phyloP scores from a whole-genome alignment of 2,113 vertebrate species.

The Pseudolaguvia tuberculata region DNA sequence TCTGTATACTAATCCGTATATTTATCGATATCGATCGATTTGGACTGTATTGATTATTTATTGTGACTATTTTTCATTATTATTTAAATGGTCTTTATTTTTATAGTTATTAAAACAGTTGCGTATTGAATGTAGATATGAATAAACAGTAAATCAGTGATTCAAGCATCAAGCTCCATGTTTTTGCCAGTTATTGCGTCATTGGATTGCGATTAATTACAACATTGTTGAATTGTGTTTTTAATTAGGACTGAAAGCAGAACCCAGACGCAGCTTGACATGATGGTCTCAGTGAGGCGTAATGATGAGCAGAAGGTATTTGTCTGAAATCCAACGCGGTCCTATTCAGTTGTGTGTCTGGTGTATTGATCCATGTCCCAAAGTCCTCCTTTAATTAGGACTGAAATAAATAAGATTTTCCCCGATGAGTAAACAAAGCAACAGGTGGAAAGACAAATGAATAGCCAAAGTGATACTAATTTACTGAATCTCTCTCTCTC shows the following conservation, averaged over 20 bases:
- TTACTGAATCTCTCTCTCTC: too few relatives aligned
- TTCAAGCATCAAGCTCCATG: too few relatives aligned
- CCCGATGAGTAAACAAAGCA: constrained; percentile 3
- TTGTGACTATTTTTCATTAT: background rate
- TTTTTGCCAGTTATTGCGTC: background rate
- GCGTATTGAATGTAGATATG: too few relatives aligned
- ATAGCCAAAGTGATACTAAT: too few relatives aligned
- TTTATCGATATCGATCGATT: too few relatives aligned
- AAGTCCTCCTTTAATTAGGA: background rate
- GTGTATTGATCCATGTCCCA: background rate
- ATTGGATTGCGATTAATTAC: background rate
- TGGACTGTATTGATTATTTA: background rate
- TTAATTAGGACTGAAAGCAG: background rate
- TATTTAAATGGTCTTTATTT: background rate
- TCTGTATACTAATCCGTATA: background rate
- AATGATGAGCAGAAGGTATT: constrained; percentile 22
- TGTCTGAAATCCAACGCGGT: constrained; percentile 7
- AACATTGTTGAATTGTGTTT: background rate
- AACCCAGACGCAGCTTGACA: background rate
- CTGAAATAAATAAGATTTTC: constrained; percentile 8
- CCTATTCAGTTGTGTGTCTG: background rate
- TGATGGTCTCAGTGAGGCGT: background rate
- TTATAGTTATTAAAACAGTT: background rate
- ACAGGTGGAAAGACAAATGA: too few relatives aligned
- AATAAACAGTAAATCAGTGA: background rate